Percentiles rank a stretch among this genome's conserved stretches.
These are phyloP conservation scores for Setophaga kirtlandii DNA, from an alignment of 2,113 vertebrate species.

Conservation along the genomic window DNA sequence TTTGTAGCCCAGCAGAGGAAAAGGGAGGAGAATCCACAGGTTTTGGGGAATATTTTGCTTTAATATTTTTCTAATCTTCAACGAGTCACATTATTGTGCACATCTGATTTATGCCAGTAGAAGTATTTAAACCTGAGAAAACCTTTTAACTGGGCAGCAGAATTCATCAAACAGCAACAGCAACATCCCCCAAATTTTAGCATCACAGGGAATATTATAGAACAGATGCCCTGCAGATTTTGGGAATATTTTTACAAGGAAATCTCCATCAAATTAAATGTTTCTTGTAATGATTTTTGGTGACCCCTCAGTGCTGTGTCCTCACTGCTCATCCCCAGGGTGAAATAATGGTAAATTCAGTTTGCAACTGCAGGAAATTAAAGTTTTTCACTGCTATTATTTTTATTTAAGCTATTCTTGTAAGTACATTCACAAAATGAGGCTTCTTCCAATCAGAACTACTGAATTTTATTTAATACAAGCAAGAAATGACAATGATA, in stretches of 20 bases:
- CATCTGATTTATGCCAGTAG: too few species aligned
- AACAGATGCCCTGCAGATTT: background rate
- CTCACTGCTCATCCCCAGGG: background rate
- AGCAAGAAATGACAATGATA: background rate
- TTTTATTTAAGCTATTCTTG: background rate
- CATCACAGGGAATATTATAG: too few species aligned
- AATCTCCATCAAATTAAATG: background rate
- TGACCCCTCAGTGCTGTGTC: background rate
- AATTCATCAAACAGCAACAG: too few species aligned
- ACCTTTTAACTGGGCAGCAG: too few species aligned
- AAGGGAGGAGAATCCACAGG: too few species aligned
- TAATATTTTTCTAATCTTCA: too few species aligned
- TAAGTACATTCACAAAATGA: background rate
- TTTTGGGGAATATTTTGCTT: too few species aligned
- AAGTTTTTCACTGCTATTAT: background rate
- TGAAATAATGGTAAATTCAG: background rate
- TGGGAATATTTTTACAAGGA: background rate
- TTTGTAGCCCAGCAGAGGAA: too few species aligned
- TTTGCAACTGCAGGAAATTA: background rate
- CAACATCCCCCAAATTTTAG: too few species aligned
- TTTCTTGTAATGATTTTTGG: background rate
- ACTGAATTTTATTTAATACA: background rate
- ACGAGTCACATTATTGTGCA: too few species aligned
- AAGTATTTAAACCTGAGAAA: too few species aligned
- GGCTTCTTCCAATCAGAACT: background rate